A percentile compares a stretch with the other conserved stretches of the same genome.
phyloP scores from a whole-genome alignment of 2,113 vertebrate species.

The Melanerpes formicivorus region DNA sequence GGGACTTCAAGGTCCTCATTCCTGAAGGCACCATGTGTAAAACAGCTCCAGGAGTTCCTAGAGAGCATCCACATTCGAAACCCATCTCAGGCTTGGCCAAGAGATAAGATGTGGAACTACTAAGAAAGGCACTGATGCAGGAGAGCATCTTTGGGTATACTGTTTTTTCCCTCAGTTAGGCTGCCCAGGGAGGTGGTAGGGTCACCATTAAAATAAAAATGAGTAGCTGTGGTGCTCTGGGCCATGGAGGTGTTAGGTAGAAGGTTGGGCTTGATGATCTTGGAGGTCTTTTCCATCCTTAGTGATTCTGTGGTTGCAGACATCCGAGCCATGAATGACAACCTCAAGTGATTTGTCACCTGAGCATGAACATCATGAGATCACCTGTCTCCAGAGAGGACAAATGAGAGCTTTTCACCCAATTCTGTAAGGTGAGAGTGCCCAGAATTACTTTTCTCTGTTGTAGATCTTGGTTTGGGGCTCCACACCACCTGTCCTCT shows the following conservation, averaged over 20 bases:
- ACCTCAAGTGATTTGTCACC: neutral
- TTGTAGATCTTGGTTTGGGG: neutral
- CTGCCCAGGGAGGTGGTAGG: too few species aligned
- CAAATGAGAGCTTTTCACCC: too few species aligned
- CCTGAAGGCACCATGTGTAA: neutral
- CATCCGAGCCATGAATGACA: too few species aligned
- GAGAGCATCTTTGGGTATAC: neutral
- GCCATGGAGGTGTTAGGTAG: too few species aligned
- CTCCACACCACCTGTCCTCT: neutral
- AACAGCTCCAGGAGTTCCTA: neutral
- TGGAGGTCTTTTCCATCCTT: too few species aligned
- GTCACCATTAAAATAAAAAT: too few species aligned
- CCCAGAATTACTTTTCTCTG: neutral
- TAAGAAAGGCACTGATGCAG: neutral
- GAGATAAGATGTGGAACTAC: neutral
- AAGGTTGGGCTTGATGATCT: too few species aligned
- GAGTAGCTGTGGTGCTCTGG: too few species aligned
- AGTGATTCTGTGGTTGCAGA: too few species aligned
- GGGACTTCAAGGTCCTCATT: neutral
- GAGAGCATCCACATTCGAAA: neutral
- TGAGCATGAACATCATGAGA: too few species aligned
- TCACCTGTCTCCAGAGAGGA: too few species aligned
- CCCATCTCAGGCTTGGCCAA: too few species aligned
- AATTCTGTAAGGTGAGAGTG: neutral
- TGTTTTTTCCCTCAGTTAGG: neutral